Percentiles rank a stretch among this genome's conserved stretches.
Evolutionary conservation across 2,113 vertebrate genomes (phyloP).

Genomic region (Eurystomus gularis): DNA sequence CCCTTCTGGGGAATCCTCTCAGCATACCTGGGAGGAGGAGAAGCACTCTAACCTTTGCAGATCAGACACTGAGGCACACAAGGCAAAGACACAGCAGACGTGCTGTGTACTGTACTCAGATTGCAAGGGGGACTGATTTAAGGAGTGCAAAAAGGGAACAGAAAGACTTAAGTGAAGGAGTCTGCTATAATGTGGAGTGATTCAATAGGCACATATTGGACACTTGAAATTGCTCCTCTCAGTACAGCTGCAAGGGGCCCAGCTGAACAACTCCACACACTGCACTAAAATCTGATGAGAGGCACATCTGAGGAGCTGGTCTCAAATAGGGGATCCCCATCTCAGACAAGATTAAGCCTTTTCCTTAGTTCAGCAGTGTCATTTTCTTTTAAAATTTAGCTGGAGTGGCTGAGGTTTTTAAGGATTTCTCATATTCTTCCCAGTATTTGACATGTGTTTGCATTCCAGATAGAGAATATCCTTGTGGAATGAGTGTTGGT

Average conservation of each 20-base stretch:
- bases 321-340: neutral
- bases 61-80: neutral
- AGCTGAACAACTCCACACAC: neutral
- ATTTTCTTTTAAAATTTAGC: neutral
- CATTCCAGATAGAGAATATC: constrained; percentile 38
- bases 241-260: neutral
- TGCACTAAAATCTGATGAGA: neutral
- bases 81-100: neutral
- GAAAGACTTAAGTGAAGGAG: neutral
- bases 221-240: neutral
- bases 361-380: neutral
- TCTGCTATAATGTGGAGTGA: neutral
- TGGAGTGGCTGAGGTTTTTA: neutral
- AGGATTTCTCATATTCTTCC: neutral
- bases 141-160: neutral
- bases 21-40: neutral
- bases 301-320: neutral
- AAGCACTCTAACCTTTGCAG: neutral
- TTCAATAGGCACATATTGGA: neutral
- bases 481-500: constrained; percentile 33
- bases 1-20: neutral
- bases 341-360: neutral
- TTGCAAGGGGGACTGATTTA: neutral
- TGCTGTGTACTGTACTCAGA: neutral
- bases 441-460: neutral